A percentile compares a stretch with the other conserved stretches of the same genome.
Evolutionary conservation across 1,140 invertebrate genomes (phyloP).

Genomic region (Ceratoteleas bidentatus): DNA sequence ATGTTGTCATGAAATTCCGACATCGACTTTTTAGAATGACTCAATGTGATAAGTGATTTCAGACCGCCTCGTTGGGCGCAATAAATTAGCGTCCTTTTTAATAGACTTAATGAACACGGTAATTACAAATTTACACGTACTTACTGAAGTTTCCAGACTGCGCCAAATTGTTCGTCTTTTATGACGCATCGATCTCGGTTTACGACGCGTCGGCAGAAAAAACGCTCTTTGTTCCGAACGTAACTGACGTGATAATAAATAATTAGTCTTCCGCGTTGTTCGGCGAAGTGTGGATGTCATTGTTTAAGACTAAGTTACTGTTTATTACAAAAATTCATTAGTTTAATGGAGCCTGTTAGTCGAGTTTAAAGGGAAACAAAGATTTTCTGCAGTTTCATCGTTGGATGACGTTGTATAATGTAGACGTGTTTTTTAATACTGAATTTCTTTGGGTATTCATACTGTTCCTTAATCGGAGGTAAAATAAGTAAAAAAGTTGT

Average conservation of each 20-base stretch:
- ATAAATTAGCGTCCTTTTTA: conserved; percentile 38
- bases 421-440: too few relatives aligned
- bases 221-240: not conserved
- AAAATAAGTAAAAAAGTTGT: too few relatives aligned
- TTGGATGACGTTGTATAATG: too few relatives aligned
- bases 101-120: conserved; percentile 37
- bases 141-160: conserved; percentile 24
- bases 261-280: not conserved
- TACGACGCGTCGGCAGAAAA: not conserved
- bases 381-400: too few relatives aligned
- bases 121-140: conserved; percentile 42
- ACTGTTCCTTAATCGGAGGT: too few relatives aligned
- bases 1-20: conserved; percentile 73
- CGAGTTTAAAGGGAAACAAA: too few relatives aligned
- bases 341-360: not conserved
- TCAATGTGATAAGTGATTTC: conserved; percentile 62
- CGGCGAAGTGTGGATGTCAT: too few relatives aligned
- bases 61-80: conserved; percentile 21
- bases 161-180: conserved; percentile 17
- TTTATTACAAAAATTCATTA: conserved; percentile 1
- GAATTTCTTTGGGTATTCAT: too few relatives aligned
- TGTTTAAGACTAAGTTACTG: too few relatives aligned
- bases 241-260: conserved; percentile 6
- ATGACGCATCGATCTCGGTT: conserved; percentile 24
- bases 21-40: conserved; percentile 52